Percentiles rank a stretch among this genome's conserved stretches.
Evolutionary conservation across 2,797 vertebrate genomes (phyloP).

Genomic region (Octomys mimax): DNA sequence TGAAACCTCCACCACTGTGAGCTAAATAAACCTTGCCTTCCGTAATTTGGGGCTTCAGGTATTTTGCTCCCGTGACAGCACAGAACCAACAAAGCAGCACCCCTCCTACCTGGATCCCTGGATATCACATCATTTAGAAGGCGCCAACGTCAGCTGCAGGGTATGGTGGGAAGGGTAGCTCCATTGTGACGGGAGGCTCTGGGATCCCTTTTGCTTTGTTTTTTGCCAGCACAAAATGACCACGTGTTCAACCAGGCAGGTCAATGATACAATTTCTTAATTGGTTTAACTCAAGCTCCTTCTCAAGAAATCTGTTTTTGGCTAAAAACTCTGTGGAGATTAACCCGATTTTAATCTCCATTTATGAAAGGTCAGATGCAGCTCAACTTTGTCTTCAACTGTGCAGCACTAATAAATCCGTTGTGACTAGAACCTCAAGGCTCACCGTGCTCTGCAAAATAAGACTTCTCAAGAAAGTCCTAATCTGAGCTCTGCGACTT

Average conservation of each 20-base stretch:
- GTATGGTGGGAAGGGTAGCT: not conserved
- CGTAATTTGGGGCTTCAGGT: no score
- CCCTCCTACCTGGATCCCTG: not conserved
- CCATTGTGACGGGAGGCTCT: not conserved
- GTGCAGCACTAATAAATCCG: slow-evolving; percentile 44
- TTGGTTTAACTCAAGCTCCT: slow-evolving; percentile 10
- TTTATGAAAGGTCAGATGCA: slow-evolving; percentile 63
- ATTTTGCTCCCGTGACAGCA: no score
- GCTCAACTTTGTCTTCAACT: slow-evolving; percentile 19
- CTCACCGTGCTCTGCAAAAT: not conserved
- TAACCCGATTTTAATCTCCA: slow-evolving; percentile 61
- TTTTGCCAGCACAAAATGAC: not conserved
- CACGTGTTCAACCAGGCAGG: not conserved
- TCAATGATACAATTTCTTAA: not conserved
- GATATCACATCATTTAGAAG: not conserved
- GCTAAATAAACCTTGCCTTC: no score
- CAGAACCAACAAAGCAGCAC: not conserved
- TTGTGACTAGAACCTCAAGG: not conserved
- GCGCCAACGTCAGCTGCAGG: not conserved
- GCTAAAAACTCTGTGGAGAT: slow-evolving; percentile 36
- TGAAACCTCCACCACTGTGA: no score
- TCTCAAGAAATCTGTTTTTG: slow-evolving; percentile 30
- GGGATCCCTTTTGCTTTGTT: not conserved
- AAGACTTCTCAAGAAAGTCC: slow-evolving; percentile 39
- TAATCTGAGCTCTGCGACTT: slow-evolving; percentile 19